Conservation (phyloP, 2,888 invertebrate genomes). For the Drosophila falleni region DNA sequence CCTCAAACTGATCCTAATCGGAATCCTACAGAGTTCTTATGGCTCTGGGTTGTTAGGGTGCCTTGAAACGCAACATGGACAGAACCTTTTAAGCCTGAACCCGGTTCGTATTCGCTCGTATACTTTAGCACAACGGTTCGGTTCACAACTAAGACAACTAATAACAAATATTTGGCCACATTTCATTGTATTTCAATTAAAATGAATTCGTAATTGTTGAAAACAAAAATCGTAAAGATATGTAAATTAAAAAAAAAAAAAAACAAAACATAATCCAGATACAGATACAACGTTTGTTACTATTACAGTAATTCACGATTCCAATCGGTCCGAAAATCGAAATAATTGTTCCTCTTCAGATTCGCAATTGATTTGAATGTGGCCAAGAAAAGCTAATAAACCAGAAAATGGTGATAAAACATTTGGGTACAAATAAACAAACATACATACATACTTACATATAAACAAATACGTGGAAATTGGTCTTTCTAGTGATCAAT, state of each 20-base stretch:
- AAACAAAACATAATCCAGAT: neutral
- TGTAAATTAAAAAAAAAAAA: neutral
- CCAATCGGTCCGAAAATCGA: slow-evolving; percentile 4
- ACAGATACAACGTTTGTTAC: neutral
- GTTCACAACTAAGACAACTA: slow-evolving; percentile 1
- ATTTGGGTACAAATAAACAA: slow-evolving; percentile 2
- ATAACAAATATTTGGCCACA: neutral
- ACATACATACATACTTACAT: neutral
- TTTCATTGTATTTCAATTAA: neutral
- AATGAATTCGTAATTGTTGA: neutral
- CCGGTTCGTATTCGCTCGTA: neutral
- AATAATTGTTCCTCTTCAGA: slow-evolving; percentile 15
- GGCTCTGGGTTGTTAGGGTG: neutral
- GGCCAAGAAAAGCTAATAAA: slow-evolving; percentile 4
- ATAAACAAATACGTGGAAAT: neutral
- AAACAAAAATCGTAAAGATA: neutral
- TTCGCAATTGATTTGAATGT: slow-evolving; percentile 21
- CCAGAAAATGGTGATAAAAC: slow-evolving; percentile 7
- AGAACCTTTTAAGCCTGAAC: neutral
- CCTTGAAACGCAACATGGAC: neutral
- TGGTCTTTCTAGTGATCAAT: neutral
- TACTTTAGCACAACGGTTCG: slow-evolving; percentile 7
- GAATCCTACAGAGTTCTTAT: neutral
- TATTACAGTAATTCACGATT: slow-evolving; percentile 3
- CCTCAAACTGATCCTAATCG: neutral